Percentiles rank a stretch among this genome's conserved stretches.
Evolutionary conservation across 2,888 invertebrate genomes (phyloP).

Genomic region (Boloria selene): DNA sequence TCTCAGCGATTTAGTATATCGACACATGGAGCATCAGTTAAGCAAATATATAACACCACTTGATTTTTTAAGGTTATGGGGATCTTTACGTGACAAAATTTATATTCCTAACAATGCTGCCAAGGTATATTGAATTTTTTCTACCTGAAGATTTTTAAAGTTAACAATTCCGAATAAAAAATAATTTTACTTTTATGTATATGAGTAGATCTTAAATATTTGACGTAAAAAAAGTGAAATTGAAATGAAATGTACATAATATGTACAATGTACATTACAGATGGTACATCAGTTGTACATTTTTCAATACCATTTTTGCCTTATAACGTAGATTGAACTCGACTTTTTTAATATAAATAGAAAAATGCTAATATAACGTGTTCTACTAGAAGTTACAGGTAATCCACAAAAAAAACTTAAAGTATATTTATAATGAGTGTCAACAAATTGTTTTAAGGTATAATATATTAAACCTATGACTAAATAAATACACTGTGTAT

Average conservation of each 20-base stretch:
- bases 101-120: conserved; percentile 18
- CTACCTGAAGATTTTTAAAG: background rate
- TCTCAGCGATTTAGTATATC: conserved; percentile 72
- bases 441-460: too few species aligned
- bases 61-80: conserved; percentile 26
- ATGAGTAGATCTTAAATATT: background rate
- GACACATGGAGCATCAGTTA: conserved; percentile 56
- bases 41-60: conserved; percentile 32
- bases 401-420: too few species aligned
- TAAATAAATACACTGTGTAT: too few species aligned
- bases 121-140: conserved; percentile 6
- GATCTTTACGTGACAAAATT: conserved; percentile 27
- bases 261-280: conserved; percentile 14
- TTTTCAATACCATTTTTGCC: too few species aligned
- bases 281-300: too few species aligned
- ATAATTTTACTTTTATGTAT: background rate
- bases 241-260: conserved; percentile 10
- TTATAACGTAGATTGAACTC: too few species aligned
- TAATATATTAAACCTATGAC: too few species aligned
- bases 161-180: conserved; percentile 24
- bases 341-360: too few species aligned
- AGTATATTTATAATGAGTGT: too few species aligned
- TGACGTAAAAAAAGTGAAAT: too few species aligned
- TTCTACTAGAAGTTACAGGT: too few species aligned
- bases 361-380: too few species aligned